A percentile compares a stretch with the other conserved stretches of the same genome.
Evolutionary conservation across 2,113 vertebrate species (phyloP).

Genomic region (Brevimyrus niger): DNA sequence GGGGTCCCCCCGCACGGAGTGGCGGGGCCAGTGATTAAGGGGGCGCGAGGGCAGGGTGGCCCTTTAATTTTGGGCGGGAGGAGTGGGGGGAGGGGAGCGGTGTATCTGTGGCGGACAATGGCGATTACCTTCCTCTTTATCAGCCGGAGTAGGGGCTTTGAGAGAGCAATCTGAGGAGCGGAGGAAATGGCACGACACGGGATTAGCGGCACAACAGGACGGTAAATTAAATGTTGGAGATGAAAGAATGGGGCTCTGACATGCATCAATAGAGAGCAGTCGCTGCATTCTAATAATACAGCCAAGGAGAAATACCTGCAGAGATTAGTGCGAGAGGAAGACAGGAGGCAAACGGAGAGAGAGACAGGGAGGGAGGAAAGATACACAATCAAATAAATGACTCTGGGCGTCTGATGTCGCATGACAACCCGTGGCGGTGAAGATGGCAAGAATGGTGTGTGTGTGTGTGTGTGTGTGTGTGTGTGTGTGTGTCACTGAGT

Average conservation of each 20-base stretch:
- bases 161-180: conserved; percentile 91
- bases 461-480: conserved; percentile 34
- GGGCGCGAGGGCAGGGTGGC: conserved; percentile 66
- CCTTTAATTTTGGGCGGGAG: conserved; percentile 67
- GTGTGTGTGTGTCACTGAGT: conserved; percentile 9
- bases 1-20: conserved; percentile 63
- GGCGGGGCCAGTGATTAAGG: conserved; percentile 68
- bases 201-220: conserved; percentile 89
- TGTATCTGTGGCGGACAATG: conserved; percentile 83
- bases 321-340: conserved; percentile 59
- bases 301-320: conserved; percentile 72
- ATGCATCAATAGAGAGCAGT: conserved; percentile 73
- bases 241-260: conserved; percentile 83
- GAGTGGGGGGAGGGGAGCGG: conserved; percentile 43
- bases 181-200: conserved; percentile 95
- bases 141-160: conserved; percentile 92
- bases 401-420: conserved; percentile 50
- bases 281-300: conserved; percentile 71
- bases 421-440: conserved; percentile 32
- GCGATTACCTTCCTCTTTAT: conserved; percentile 98
- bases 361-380: conserved; percentile 22
- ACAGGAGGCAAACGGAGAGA: conserved; percentile 23
- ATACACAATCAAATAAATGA: conserved; percentile 56
- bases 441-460: conserved; percentile 22
- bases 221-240: conserved; percentile 97